Evolutionary conservation across 2,113 vertebrate species (phyloP).

Genomic region (Neolamprologus caudopunctatus): DNA sequence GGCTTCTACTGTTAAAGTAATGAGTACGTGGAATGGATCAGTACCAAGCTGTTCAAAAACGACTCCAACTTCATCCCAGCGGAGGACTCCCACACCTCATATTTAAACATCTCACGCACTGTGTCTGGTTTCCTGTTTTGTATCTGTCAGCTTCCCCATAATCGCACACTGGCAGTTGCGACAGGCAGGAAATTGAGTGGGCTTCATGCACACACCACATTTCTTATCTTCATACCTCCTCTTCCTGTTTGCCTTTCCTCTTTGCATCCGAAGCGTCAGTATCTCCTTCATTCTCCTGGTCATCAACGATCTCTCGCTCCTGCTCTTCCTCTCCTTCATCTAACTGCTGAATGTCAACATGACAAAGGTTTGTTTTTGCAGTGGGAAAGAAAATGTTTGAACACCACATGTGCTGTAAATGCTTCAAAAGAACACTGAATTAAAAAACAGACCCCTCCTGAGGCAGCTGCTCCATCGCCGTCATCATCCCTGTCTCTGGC

Average conservation of each 20-base stretch:
- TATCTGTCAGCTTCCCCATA: neutral
- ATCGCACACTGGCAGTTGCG: neutral
- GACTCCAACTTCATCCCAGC: neutral
- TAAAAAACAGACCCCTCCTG: neutral
- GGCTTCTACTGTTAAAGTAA: neutral
- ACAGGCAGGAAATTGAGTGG: neutral
- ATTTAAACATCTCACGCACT: neutral
- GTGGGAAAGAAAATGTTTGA: neutral
- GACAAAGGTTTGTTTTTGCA: neutral
- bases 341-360: neutral
- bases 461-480: neutral
- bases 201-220: neutral
- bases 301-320: constrained; percentile 74
- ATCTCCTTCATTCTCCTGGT: constrained; percentile 86
- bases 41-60: neutral
- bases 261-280: constrained; percentile 86
- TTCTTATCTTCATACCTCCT: constrained; percentile 75
- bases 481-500: constrained; percentile 67
- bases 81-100: neutral
- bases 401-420: neutral
- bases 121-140: neutral
- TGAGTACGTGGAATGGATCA: neutral
- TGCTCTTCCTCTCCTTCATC: constrained; percentile 68
- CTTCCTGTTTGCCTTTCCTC: constrained; percentile 81
- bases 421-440: neutral